phyloP scores from a whole-genome alignment of 37 sponge, comb jelly and placozoan species.

The Beroe ovata region DNA sequence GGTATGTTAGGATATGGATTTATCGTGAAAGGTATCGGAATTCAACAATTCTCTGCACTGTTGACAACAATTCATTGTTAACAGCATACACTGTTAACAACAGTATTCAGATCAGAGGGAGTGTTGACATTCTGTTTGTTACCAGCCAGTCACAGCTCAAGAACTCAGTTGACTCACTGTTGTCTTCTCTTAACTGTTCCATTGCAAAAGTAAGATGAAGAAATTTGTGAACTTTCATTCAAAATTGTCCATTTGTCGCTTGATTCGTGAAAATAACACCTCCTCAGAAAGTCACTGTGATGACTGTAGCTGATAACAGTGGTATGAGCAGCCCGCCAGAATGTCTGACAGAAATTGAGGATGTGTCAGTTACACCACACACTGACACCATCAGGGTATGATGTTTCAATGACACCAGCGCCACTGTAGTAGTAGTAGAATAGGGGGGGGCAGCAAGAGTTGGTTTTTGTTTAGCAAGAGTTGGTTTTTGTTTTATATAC shows the following conservation, averaged over 20 bases:
- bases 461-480: too few relatives aligned
- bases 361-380: not conserved
- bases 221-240: too few relatives aligned
- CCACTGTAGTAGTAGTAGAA: too few relatives aligned
- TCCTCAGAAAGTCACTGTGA: slow-evolving; percentile 49
- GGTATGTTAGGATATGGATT: too few relatives aligned
- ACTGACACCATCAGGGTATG: not conserved
- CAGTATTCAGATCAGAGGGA: slow-evolving; percentile 9
- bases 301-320: not conserved
- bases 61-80: not conserved
- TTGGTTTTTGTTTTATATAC: too few relatives aligned
- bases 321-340: not conserved
- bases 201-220: not conserved
- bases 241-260: too few relatives aligned
- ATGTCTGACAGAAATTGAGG: slow-evolving; percentile 61
- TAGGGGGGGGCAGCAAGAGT: too few relatives aligned
- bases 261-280: too few relatives aligned
- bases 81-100: too few relatives aligned
- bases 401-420: too few relatives aligned
- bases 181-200: not conserved
- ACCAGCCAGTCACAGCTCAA: slow-evolving; percentile 19
- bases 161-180: not conserved
- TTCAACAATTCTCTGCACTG: not conserved
- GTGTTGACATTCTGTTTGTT: slow-evolving; percentile 1
- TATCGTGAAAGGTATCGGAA: too few relatives aligned